Base-by-base conservation (phyloP, 2,797 vertebrate species). In the Hephaestus fuliginosus region DNA sequence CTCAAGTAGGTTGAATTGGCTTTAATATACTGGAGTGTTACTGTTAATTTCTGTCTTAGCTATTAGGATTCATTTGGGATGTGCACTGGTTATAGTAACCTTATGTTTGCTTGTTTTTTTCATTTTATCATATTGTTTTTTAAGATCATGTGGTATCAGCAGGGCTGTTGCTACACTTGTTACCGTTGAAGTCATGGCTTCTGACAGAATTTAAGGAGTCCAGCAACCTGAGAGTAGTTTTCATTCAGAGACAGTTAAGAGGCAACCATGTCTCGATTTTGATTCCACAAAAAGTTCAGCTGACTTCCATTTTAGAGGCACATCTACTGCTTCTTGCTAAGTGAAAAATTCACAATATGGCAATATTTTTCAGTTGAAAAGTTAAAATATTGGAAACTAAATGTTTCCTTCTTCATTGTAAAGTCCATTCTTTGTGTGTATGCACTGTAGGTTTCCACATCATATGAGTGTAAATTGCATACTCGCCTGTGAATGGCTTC, bases 1-100 rank as follows among this genome's bases (percentile, higher is more conserved):
- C 39, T 74, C 36, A 41, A 30, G 49, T 4, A 1, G 0, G 4
- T 30, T 63, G 20, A 43, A 25, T 18, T 56, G 17, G 5, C 52
- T 63, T 43, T 7, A 71, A 62, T 51, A 70, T 43, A 66, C 14
- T n/a, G 13, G 2, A 66, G 30, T 33, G 68, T 62, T 13, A 52
- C 10, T 18, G n/a, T 30, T 52, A 4, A 1, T 60, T 62, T 36
- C 48, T 52, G 22, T 77, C 30, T 61, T 3, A 20, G 33, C n/a
- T 66, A 36, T 51, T 30, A 8, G 44, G 5, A 48, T 44, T 55
- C 20, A 48, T 10, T 5, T 3, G 17, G 25, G 56, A 53, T 14
- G 18, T 48, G 66, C 30, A 10, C 41, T 43, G 43, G 14, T 22
- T 62, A 51, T 1, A 28, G 1, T 22, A 28, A 41, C 12, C 33